A percentile compares a stretch with the other conserved stretches of the same genome.
phyloP scores from a whole-genome alignment of 2,797 vertebrate species.

The Sciurus vulgaris region DNA sequence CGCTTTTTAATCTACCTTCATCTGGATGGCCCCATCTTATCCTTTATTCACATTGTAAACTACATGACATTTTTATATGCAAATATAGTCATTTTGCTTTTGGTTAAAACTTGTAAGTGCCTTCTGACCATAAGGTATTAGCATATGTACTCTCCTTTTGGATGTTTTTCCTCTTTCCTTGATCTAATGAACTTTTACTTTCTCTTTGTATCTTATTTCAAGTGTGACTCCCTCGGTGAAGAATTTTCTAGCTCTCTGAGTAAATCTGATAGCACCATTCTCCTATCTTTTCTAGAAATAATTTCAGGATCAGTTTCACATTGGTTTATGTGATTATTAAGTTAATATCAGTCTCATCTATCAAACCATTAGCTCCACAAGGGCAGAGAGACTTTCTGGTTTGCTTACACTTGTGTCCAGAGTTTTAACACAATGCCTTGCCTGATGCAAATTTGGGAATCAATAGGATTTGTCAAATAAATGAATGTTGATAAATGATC shows the following conservation, averaged over 20 bases:
- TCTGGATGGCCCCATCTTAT: not conserved
- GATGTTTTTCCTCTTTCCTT: not conserved
- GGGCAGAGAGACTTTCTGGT: not conserved
- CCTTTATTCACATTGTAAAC: not conserved
- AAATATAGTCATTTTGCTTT: not conserved
- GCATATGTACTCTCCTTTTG: not conserved
- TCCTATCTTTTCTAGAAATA: not conserved
- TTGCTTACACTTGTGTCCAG: constrained; percentile 1
- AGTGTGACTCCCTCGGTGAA: not conserved
- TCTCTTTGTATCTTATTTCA: not conserved
- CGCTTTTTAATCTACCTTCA: not conserved
- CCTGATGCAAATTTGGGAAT: not conserved
- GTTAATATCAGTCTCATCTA: not conserved
- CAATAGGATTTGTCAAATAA: constrained; percentile 17
- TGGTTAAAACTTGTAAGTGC: not conserved
- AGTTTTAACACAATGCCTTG: not conserved
- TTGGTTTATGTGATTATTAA: not conserved
- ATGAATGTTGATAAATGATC: not conserved
- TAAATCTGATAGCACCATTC: not conserved
- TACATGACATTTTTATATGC: not conserved
- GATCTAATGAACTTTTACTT: not conserved
- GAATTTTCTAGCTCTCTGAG: not conserved
- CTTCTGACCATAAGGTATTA: not conserved
- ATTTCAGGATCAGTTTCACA: not conserved
- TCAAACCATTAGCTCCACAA: not conserved